phyloP scores from a whole-genome alignment of 2,888 invertebrate species.

The Oligia fasciuncula region DNA sequence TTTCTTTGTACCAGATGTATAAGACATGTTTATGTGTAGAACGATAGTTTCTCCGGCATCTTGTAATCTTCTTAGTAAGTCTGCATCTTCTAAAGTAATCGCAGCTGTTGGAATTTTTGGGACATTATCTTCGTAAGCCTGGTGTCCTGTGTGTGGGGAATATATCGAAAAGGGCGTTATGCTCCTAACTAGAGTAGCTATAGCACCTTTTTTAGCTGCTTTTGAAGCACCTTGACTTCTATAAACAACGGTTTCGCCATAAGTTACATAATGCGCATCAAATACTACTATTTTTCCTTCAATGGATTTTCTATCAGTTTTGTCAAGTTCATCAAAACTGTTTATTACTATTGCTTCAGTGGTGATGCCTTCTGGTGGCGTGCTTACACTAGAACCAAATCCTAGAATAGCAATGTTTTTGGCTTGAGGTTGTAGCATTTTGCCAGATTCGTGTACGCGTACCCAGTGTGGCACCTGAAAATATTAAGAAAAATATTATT shows the following conservation, averaged over 20 bases:
- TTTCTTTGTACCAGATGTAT: constrained; percentile 86
- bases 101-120: constrained; percentile 92
- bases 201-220: constrained; percentile 93
- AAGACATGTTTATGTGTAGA: constrained; percentile 91
- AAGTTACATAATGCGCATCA: constrained; percentile 91
- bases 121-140: constrained; percentile 89
- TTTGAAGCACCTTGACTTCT: constrained; percentile 91
- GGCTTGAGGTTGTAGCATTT: constrained; percentile 90
- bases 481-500: neutral
- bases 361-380: constrained; percentile 92
- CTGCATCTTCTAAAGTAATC: constrained; percentile 94
- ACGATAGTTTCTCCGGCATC: constrained; percentile 83
- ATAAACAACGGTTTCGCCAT: constrained; percentile 92
- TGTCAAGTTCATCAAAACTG: constrained; percentile 92
- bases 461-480: constrained; percentile 83
- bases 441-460: constrained; percentile 92
- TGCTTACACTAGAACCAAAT: constrained; percentile 92
- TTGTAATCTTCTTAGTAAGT: constrained; percentile 91
- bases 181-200: constrained; percentile 93
- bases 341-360: constrained; percentile 93
- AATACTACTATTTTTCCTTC: constrained; percentile 94
- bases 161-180: constrained; percentile 94
- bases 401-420: constrained; percentile 92
- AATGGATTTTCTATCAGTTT: constrained; percentile 84
- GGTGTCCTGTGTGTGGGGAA: constrained; percentile 93